These are phyloP conservation scores for Dusona sp. DNA, from an alignment of 2,888 invertebrate genomes.

Conservation along the genomic window DNA sequence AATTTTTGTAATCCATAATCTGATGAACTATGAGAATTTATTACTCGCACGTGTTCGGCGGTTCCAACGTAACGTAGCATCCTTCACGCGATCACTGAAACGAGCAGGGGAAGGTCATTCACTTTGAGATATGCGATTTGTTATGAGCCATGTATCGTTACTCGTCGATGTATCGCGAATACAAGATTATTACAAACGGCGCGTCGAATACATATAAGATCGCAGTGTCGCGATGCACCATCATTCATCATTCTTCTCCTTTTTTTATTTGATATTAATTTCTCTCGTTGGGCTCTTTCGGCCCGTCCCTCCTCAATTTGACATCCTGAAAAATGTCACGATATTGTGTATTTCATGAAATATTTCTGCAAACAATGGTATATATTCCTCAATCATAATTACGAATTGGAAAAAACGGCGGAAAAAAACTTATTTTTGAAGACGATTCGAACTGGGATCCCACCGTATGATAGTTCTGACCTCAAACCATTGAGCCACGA, in stretches of 20 bases:
- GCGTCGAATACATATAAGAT: constrained; percentile 9
- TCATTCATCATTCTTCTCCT: neutral
- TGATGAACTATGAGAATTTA: constrained; percentile 8
- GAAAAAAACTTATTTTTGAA: neutral
- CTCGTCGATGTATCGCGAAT: constrained; percentile 47
- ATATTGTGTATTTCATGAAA: neutral
- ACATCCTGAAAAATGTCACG: too few species aligned
- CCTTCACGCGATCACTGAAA: constrained; percentile 34
- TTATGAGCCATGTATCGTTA: constrained; percentile 36
- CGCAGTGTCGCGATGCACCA: constrained; percentile 21
- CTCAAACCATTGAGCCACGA: neutral
- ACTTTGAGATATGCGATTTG: constrained; percentile 40
- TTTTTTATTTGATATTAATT: neutral
- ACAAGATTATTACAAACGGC: constrained; percentile 31
- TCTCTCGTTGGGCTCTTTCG: neutral
- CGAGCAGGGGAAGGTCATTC: constrained; percentile 45
- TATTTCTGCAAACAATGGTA: neutral
- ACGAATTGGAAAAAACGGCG: neutral
- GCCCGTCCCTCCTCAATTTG: neutral
- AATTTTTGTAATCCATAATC: neutral
- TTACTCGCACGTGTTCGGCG: constrained; percentile 6
- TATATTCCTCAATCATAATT: neutral
- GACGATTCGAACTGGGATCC: neutral
- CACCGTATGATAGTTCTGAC: too few species aligned
- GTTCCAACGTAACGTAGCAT: neutral